Evolutionary conservation across 2,113 vertebrate species (phyloP).

Genomic region (Collichthys lucidus): DNA sequence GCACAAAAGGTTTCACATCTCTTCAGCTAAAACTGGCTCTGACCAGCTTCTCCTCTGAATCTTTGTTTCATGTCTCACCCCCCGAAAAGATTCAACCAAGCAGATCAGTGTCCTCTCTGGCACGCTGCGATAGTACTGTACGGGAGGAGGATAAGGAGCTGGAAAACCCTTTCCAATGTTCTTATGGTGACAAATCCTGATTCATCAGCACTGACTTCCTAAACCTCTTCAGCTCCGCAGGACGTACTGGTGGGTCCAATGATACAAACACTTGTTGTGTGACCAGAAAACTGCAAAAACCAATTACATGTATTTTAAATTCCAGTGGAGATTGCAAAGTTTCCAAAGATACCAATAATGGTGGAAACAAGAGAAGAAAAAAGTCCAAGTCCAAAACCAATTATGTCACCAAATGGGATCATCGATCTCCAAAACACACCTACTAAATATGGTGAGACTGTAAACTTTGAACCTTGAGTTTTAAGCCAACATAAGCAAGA

Average conservation of each 20-base stretch:
- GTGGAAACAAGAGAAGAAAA: neutral
- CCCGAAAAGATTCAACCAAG: conserved; percentile 63
- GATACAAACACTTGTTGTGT: neutral
- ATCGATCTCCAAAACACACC: neutral
- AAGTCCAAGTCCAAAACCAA: neutral
- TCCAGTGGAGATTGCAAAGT: neutral
- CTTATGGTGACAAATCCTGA: conserved; percentile 32
- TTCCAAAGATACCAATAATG: neutral
- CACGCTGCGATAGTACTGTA: conserved; percentile 5
- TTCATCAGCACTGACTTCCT: conserved; percentile 30
- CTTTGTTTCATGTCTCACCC: conserved; percentile 60
- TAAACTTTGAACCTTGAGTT: too few species aligned
- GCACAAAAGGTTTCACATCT: conserved; percentile 73
- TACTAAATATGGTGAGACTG: too few species aligned
- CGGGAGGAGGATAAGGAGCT: conserved; percentile 23
- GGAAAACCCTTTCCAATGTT: conserved; percentile 17
- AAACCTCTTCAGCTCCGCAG: conserved; percentile 7
- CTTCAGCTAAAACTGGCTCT: conserved; percentile 57
- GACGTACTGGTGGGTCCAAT: neutral
- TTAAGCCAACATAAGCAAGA: too few species aligned
- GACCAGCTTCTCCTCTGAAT: conserved; percentile 54
- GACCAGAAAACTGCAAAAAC: neutral
- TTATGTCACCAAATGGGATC: neutral
- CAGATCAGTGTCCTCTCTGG: conserved; percentile 52
- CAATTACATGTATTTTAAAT: neutral